Base-by-base conservation (phyloP, 1,140 invertebrate species). In the Bilobella aurantiaca region DNA sequence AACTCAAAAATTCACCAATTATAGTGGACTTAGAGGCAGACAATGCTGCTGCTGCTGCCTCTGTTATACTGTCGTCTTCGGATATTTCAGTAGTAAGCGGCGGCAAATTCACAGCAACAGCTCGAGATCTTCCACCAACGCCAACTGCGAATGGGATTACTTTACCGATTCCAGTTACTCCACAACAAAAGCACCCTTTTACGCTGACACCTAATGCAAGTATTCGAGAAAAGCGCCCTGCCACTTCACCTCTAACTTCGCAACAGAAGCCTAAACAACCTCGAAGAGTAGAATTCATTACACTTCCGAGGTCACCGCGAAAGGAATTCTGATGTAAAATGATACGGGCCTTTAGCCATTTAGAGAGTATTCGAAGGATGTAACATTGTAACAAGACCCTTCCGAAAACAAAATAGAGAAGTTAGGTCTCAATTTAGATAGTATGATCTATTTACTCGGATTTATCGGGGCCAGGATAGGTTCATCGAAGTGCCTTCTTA, bases 271-370 rank as follows among this genome's bases (percentile, higher is more conserved):
- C 63, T 18, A 68, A 68, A 42, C 62, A 62, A 21, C 67, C 67
- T 2, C 34, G 67, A 21, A 28, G 63, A 34, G 58, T 69, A 27
- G 28, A 57, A 63, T 42, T 65, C 14, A 63, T 69, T 32, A 65
- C 67, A 18, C 49, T 53, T 23, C 49, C 49, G 23, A 53, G 34
- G n/a, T n/a, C n/a, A n/a, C n/a, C n/a, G n/a, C n/a, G n/a, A n/a
- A n/a, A n/a, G n/a, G n/a, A n/a, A n/a, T n/a, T n/a, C n/a, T n/a
- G n/a, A n/a, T n/a, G n/a, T n/a, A n/a, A n/a, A n/a, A n/a, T n/a
- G n/a, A n/a, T n/a, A n/a, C n/a, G n/a, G n/a, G n/a, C n/a, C n/a
- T n/a, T n/a, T n/a, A n/a, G n/a, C n/a, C n/a, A n/a, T n/a, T n/a
- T n/a, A n/a, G n/a, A n/a, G n/a, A n/a, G n/a, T n/a, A n/a, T n/a